Percentiles rank a stretch among this genome's conserved stretches.
phyloP scores from a whole-genome alignment of 2,888 invertebrate species.

The Rhimphoctona megacephalus region DNA sequence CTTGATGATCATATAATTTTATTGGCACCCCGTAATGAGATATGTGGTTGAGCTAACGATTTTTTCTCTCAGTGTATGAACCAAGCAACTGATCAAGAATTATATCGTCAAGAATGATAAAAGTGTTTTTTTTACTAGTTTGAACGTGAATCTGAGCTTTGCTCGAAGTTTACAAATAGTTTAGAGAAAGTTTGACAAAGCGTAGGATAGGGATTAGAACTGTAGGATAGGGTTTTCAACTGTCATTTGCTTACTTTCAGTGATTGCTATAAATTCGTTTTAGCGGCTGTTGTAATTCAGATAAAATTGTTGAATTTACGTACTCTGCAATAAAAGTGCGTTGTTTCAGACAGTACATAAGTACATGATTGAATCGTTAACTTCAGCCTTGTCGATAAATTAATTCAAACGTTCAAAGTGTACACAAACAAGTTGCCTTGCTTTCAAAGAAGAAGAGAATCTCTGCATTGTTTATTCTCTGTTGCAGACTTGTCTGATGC shows the following conservation, averaged over 20 bases:
- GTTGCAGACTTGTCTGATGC: not conserved
- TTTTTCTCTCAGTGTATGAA: no score
- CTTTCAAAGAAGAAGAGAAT: constrained; percentile 33
- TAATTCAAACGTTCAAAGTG: constrained; percentile 75
- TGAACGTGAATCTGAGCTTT: not conserved
- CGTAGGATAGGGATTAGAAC: not conserved
- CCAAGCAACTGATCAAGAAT: no score
- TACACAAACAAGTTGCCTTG: constrained; percentile 73
- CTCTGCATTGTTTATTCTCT: constrained; percentile 8
- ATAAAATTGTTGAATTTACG: constrained; percentile 62
- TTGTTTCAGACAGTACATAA: not conserved
- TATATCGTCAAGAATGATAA: not conserved
- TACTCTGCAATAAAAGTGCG: constrained; percentile 67
- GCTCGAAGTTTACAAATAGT: not conserved
- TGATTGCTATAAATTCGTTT: not conserved
- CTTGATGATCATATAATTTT: no score
- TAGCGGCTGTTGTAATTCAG: not conserved
- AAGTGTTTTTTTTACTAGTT: not conserved
- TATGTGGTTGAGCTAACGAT: no score
- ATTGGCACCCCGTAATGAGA: no score
- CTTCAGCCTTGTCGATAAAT: constrained; percentile 59
- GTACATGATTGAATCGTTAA: constrained; percentile 24
- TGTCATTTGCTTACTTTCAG: not conserved
- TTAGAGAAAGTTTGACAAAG: constrained; percentile 8
- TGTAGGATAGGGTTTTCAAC: not conserved